Conservation (phyloP, 1,140 invertebrate genomes). For the Pentalonia nigronervosa region DNA sequence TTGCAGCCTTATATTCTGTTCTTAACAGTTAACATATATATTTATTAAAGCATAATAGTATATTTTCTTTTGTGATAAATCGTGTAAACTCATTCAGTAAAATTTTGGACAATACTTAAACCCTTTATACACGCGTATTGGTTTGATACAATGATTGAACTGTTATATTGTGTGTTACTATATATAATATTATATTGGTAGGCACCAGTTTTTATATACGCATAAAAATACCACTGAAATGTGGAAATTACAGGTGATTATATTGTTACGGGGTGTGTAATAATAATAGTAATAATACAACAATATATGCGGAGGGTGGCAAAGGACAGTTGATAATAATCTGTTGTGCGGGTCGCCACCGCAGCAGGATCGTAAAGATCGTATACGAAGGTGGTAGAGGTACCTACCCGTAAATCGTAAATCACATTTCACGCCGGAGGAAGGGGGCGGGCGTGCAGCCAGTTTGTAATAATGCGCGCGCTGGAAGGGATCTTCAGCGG, state of each 20-base stretch:
- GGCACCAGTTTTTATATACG: neutral
- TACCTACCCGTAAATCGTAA: constrained; percentile 35
- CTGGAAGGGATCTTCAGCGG: neutral
- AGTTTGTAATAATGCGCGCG: neutral
- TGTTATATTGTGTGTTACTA: neutral
- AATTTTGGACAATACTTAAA: constrained; percentile 29
- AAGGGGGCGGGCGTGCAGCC: neutral
- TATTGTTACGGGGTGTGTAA: constrained; percentile 25
- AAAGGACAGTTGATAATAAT: constrained; percentile 56
- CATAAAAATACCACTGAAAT: neutral
- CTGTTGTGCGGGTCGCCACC: constrained; percentile 42
- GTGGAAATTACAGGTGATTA: constrained; percentile 53
- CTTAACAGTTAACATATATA: neutral
- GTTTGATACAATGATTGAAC: constrained; percentile 44
- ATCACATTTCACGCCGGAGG: constrained; percentile 38
- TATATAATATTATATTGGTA: neutral
- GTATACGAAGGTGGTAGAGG: neutral
- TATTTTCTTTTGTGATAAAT: constrained; percentile 12
- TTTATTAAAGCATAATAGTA: neutral
- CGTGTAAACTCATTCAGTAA: neutral
- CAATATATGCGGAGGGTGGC: constrained; percentile 45
- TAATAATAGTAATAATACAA: constrained; percentile 31
- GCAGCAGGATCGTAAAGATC: neutral
- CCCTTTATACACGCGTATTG: constrained; percentile 40
- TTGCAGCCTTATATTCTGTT: neutral